Percentiles rank a stretch among this genome's conserved stretches.
phyloP scores from a whole-genome alignment of 2,797 vertebrate genomes.

The Craterocephalus amniculus region DNA sequence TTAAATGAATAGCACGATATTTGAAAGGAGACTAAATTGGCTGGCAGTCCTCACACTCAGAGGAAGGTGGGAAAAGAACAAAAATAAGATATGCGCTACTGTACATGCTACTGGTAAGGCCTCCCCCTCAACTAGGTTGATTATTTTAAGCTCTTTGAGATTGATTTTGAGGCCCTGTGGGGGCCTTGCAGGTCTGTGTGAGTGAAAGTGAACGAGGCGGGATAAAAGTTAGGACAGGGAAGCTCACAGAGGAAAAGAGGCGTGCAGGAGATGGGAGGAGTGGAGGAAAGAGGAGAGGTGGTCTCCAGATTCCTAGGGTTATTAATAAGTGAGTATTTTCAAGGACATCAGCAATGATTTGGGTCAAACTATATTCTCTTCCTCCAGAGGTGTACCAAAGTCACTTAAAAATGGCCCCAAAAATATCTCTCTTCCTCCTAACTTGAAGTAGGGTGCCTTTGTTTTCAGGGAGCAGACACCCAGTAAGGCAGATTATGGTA shows the following conservation, averaged over 20 bases:
- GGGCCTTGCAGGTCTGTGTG: conserved; percentile 47
- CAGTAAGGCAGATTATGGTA: neutral
- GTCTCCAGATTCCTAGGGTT: conserved; percentile 74
- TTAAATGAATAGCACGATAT: neutral
- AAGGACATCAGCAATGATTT: conserved; percentile 71
- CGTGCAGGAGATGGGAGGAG: conserved; percentile 15
- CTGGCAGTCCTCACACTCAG: conserved; percentile 14
- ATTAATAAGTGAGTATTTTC: conserved; percentile 70
- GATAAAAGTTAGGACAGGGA: conserved; percentile 53
- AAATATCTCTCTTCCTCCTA: conserved; percentile 31
- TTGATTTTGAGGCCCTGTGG: conserved; percentile 68
- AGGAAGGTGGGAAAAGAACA: conserved; percentile 1
- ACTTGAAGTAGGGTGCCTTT: conserved; percentile 32
- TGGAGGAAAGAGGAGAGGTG: conserved; percentile 35
- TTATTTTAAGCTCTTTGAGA: conserved; percentile 75
- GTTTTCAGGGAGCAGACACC: conserved; percentile 21
- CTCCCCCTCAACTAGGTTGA: conserved; percentile 71
- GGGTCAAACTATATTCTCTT: conserved; percentile 71
- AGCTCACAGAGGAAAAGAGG: conserved; percentile 26
- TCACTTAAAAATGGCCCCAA: conserved; percentile 37
- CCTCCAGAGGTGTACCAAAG: conserved; percentile 61
- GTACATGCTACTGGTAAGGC: conserved; percentile 57
- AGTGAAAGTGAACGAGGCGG: conserved; percentile 48
- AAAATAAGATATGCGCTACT: conserved; percentile 33
- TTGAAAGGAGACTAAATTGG: conserved; percentile 1